A percentile compares a stretch with the other conserved stretches of the same genome.
Conservation (phyloP, 2,797 vertebrate genomes). For the Echiichthys vipera region DNA sequence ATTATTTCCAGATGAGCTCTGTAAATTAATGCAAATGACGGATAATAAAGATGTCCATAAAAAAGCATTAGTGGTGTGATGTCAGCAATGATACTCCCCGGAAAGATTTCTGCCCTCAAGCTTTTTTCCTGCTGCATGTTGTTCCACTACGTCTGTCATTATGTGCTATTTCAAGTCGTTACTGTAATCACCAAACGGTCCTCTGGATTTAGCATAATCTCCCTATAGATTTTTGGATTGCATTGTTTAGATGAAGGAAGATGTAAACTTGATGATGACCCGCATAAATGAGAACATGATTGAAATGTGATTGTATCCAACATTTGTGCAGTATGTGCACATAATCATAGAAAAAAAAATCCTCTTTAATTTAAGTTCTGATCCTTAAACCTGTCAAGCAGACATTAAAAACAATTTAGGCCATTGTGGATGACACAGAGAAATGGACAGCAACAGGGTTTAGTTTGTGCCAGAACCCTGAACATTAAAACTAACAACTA, state of each 20-base stretch:
- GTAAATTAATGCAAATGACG: conserved; percentile 20
- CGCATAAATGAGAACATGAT: conserved; percentile 43
- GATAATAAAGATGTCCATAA: conserved; percentile 67
- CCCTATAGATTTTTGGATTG: conserved; percentile 74
- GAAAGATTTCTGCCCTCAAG: conserved; percentile 61
- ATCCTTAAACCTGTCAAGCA: conserved; percentile 22
- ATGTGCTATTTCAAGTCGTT: conserved; percentile 75
- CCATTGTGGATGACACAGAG: neutral
- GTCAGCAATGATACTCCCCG: conserved; percentile 61
- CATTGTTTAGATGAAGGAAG: conserved; percentile 73
- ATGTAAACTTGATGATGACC: conserved; percentile 72
- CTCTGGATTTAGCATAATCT: conserved; percentile 75
- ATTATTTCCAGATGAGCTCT: conserved; percentile 35
- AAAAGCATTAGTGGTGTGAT: conserved; percentile 66
- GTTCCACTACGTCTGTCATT: conserved; percentile 72
- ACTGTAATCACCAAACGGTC: conserved; percentile 76
- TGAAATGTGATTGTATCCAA: conserved; percentile 40
- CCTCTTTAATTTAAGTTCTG: conserved; percentile 23
- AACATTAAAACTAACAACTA: neutral
- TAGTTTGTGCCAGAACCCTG: conserved; percentile 1
- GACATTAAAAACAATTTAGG: conserved; percentile 6
- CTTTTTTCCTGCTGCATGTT: conserved; percentile 70
- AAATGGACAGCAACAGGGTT: neutral
- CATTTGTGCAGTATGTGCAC: conserved; percentile 13
- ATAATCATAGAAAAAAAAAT: conserved; percentile 43